These are phyloP conservation scores for Rhamnusium bicolor DNA, from an alignment of 2,888 invertebrate genomes.

Conservation along the genomic window DNA sequence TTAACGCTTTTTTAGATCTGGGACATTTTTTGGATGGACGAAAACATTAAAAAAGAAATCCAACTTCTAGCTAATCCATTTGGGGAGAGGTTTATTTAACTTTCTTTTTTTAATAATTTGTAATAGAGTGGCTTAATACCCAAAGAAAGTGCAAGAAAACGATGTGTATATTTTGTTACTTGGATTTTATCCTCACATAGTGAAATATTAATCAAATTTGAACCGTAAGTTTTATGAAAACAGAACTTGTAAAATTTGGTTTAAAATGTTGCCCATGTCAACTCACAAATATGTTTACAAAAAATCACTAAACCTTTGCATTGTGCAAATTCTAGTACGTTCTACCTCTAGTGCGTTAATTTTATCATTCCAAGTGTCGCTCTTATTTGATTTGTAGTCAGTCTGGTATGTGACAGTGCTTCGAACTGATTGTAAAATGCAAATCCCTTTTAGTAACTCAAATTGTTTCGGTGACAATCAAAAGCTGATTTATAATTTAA, in stretches of 20 bases:
- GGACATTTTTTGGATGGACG: too few species aligned
- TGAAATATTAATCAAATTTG: too few species aligned
- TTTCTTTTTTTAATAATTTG: too few species aligned
- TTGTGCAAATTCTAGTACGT: background rate
- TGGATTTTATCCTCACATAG: too few species aligned
- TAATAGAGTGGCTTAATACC: too few species aligned
- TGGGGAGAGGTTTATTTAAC: too few species aligned
- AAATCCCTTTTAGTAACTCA: conserved; percentile 30
- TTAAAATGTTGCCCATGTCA: background rate
- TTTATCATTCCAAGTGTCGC: conserved; percentile 20
- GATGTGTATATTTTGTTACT: too few species aligned
- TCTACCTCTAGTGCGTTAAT: conserved; percentile 12
- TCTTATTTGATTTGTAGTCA: conserved; percentile 19
- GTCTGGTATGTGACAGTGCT: conserved; percentile 22
- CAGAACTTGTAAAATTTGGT: background rate
- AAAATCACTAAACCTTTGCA: background rate
- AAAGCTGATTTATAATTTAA: conserved; percentile 27
- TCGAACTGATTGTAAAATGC: conserved; percentile 33
- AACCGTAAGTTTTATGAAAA: background rate
- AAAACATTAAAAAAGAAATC: too few species aligned
- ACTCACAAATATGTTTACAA: background rate
- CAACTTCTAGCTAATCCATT: too few species aligned
- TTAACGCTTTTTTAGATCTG: too few species aligned
- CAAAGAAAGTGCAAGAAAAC: too few species aligned
- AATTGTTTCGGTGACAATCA: conserved; percentile 32